Evolutionary conservation across 2,797 vertebrate genomes (phyloP).

Genomic region (Bucorvus abyssinicus): DNA sequence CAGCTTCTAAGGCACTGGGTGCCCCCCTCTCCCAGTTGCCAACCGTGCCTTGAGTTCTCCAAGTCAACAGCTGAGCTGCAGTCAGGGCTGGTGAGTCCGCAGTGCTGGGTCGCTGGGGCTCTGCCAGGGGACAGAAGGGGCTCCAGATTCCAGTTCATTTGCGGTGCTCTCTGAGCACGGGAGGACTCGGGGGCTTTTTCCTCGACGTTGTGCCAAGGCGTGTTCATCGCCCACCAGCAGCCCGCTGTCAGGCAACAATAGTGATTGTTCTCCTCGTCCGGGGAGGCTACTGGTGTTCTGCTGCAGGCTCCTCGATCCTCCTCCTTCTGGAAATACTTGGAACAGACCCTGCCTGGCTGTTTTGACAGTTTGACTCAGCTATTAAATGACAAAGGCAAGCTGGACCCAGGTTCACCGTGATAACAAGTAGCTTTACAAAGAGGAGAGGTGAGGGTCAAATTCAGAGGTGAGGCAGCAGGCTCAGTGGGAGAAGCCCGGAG

Average conservation of each 20-base stretch:
- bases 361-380: constrained; percentile 10
- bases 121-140: background rate
- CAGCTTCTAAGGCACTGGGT: background rate
- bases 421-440: background rate
- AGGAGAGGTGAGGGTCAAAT: background rate
- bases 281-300: background rate
- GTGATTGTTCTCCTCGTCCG: background rate
- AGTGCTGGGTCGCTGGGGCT: background rate
- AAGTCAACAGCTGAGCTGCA: background rate
- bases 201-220: accelerated
- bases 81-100: background rate
- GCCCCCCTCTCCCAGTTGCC: background rate
- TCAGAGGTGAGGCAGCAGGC: background rate
- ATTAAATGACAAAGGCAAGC: background rate
- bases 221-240: background rate
- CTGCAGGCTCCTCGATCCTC: background rate
- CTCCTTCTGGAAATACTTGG: constrained; percentile 30
- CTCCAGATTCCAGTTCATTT: background rate
- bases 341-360: background rate
- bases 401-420: background rate
- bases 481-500: background rate
- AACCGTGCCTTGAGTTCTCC: background rate
- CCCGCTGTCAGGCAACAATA: background rate
- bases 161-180: accelerated
- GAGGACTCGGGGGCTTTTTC: background rate